Evolutionary conservation across 2,113 vertebrate species (phyloP).

Genomic region (Rhea americana): DNA sequence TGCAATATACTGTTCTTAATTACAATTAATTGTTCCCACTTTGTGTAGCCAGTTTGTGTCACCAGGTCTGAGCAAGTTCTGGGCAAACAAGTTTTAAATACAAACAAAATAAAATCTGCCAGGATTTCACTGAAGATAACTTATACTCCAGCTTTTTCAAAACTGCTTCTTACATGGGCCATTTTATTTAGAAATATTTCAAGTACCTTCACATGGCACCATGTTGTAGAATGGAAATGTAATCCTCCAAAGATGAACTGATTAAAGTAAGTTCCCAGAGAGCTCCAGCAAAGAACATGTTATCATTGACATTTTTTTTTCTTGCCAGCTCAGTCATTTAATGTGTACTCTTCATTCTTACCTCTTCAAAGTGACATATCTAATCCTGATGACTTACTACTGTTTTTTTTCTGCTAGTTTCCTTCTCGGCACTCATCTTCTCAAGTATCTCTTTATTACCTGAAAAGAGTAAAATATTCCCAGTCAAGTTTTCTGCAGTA

Average conservation of each 20-base stretch:
- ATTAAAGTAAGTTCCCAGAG: not conserved
- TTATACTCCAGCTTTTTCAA: rapidly evolving
- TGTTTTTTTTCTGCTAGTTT: too few species aligned
- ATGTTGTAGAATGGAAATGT: not conserved
- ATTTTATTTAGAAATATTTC: not conserved
- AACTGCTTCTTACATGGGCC: rapidly evolving
- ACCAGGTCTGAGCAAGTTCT: too few species aligned
- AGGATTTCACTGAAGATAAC: rapidly evolving
- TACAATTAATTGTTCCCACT: rapidly evolving
- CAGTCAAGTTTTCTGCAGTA: not conserved
- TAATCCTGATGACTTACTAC: not conserved
- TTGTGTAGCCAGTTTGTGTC: rapidly evolving
- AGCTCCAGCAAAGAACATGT: not conserved
- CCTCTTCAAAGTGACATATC: not conserved
- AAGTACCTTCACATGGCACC: not conserved
- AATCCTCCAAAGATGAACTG: not conserved
- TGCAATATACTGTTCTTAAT: rapidly evolving
- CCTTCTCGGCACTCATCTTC: not conserved
- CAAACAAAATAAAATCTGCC: rapidly evolving
- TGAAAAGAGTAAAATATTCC: not conserved
- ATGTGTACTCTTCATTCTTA: not conserved
- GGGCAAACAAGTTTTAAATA: rapidly evolving
- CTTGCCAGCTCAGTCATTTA: not conserved
- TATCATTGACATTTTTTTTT: not conserved
- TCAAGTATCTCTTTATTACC: not conserved